Conservation (phyloP, 2,113 vertebrate species). For the Pundamilia nyererei region DNA sequence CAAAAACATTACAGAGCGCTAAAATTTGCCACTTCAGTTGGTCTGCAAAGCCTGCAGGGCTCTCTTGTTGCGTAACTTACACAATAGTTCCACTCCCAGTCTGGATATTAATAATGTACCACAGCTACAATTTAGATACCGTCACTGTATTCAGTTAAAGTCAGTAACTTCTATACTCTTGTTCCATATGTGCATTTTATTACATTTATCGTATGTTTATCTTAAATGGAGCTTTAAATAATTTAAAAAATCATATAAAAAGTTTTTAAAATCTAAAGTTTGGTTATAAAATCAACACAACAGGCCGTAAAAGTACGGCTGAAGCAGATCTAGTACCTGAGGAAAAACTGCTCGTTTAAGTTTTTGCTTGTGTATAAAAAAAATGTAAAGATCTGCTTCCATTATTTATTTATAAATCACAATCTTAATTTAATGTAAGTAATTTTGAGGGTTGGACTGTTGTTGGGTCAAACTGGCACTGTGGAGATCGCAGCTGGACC, state of each 20-base stretch:
- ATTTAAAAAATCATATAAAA: background rate
- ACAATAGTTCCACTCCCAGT: background rate
- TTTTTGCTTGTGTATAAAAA: background rate
- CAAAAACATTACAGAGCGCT: background rate
- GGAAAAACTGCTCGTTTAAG: background rate
- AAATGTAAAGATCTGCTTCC: background rate
- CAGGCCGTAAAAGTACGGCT: accelerated
- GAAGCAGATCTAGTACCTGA: background rate
- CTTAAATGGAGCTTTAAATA: background rate
- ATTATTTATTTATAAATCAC: background rate
- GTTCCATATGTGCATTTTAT: background rate
- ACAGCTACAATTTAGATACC: background rate
- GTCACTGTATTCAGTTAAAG: background rate
- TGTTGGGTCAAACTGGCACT: background rate
- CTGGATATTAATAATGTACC: background rate
- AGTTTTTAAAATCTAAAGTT: background rate
- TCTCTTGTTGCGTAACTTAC: background rate
- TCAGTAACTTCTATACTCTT: background rate
- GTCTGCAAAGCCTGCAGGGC: background rate
- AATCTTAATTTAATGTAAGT: background rate
- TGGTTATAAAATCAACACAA: background rate
- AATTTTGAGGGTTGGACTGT: background rate
- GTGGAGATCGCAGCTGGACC: background rate
- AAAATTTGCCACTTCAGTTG: background rate
- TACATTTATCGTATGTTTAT: background rate